A percentile compares a stretch with the other conserved stretches of the same genome.
Evolutionary conservation across 2,113 vertebrate species (phyloP).

Genomic region (Mionectes macconnelli): DNA sequence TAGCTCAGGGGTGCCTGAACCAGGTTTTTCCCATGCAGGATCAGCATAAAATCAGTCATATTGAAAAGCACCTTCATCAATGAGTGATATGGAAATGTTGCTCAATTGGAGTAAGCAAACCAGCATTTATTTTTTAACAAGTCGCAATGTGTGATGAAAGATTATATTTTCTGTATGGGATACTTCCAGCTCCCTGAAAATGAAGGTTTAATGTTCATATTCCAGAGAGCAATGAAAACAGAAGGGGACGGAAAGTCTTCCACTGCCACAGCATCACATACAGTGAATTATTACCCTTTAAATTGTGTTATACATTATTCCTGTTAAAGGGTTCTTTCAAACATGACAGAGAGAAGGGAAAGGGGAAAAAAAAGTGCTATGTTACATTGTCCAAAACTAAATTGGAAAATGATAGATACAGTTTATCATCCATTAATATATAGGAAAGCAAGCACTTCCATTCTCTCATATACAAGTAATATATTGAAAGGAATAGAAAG

Average conservation of each 20-base stretch:
- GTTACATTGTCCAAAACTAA: not conserved
- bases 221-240: not conserved
- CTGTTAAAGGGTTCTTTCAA: not conserved
- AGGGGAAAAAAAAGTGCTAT: not conserved
- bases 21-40: not conserved
- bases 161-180: not conserved
- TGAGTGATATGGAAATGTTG: not conserved
- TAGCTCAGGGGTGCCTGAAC: not conserved
- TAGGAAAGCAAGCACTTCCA: not conserved
- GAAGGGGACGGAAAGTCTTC: not conserved
- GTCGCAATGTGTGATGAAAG: not conserved
- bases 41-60: not conserved
- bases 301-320: not conserved
- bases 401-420: slow-evolving; percentile 26
- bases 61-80: not conserved
- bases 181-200: not conserved
- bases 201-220: not conserved
- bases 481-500: not conserved
- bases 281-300: not conserved
- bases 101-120: not conserved
- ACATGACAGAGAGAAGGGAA: not conserved
- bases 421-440: not conserved
- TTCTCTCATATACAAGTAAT: not conserved
- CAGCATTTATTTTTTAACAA: not conserved
- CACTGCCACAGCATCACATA: not conserved